Base-by-base conservation (phyloP, 2,113 vertebrate genomes). In the Cyprinodon brontotheroides region DNA sequence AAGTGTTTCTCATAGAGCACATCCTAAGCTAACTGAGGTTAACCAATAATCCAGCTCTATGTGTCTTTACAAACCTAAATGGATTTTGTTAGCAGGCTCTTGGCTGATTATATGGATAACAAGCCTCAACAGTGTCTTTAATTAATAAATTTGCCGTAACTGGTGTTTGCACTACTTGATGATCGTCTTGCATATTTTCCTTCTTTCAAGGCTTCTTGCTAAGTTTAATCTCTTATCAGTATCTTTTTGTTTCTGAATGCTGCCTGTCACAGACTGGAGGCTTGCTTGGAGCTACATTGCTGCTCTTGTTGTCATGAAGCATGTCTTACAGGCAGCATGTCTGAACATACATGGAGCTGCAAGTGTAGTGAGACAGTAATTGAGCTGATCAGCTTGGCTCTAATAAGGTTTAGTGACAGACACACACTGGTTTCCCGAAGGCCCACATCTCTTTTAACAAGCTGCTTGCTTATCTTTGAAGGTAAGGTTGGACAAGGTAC, bases 401-500 rank as follows among this genome's bases (percentile, higher is more conserved):
- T 91, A 83, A 87, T 83, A 71, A 69, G 78, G 61, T 89, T 87
- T 84, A 81, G 8, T 80, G 68, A 77, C 60, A 48, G 20, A 87
- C 72, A 80, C 72, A 80, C 65, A 14, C 60, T 72, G 71, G 79
- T 83, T 86, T 82, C 69, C 78, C 75, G 67, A 68, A 74, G 79
- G 68, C 81, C 75, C 75, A 70, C n/a, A 68, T 77, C 43, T 67
- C 80, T 72, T 65, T 68, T 62, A 50, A 69, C 74, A 79, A 64
- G 64, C 77, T 48, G 63, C 14, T 73, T 71, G 48, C 59, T n/a
- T 37, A 47, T 77, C 70, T 68, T 57, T 65, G 29, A 65, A 68
- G 37, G 37, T 5, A 43, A 75, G 29, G 17, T 53, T 48, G 50
- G 17, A 57, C 50, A 57, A n/a, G n/a, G n/a, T 57, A 3, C 20